Conservation (phyloP, 2,888 invertebrate genomes). For the Chironomus tentans region DNA sequence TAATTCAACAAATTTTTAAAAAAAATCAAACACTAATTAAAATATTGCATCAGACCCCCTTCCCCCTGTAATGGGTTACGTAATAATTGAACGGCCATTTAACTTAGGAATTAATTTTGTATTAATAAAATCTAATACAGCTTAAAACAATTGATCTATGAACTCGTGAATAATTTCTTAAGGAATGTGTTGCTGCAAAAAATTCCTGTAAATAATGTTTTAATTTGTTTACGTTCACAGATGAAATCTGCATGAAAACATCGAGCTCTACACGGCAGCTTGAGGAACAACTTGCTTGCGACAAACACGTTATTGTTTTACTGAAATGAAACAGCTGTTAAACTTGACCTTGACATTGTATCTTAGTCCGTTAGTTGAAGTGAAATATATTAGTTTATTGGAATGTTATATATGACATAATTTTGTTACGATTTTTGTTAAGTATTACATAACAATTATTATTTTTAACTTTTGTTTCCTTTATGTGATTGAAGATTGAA, state of each 20-base stretch:
- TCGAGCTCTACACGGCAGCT: conserved; percentile 60
- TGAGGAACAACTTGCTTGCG: conserved; percentile 66
- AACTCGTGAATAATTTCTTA: neutral
- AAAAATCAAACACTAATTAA: no score
- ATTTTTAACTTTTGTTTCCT: no score
- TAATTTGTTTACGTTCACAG: conserved; percentile 51
- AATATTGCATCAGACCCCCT: no score
- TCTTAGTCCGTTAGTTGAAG: neutral
- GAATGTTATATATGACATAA: no score
- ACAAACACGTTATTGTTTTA: conserved; percentile 62
- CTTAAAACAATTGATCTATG: neutral
- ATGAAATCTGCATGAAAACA: conserved; percentile 76
- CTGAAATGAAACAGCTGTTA: conserved; percentile 45
- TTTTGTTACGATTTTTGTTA: no score
- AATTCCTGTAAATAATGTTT: conserved; percentile 38
- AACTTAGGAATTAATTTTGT: no score
- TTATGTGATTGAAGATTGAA: no score
- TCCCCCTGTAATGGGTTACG: no score
- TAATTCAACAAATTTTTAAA: neutral
- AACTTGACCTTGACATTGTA: neutral
- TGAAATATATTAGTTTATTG: no score
- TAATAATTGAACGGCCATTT: no score
- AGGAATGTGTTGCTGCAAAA: conserved; percentile 37
- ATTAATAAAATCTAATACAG: no score
- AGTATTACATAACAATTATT: no score